Base-by-base conservation (phyloP, 2,113 vertebrate genomes). In the Heliornis fulica region DNA sequence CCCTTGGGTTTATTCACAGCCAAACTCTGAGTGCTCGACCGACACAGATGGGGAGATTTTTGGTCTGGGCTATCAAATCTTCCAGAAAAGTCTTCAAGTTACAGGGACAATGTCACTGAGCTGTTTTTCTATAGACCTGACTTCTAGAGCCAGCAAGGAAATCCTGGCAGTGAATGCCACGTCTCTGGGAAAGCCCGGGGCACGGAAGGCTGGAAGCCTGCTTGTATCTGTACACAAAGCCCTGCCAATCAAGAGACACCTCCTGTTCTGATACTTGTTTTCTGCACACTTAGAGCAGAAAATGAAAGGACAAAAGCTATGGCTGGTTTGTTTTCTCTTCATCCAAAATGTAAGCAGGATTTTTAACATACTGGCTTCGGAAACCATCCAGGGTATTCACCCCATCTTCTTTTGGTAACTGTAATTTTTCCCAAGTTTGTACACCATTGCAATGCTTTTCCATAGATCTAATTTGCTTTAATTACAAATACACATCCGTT, bases 201-300 rank as follows among this genome's bases (percentile, higher is more conserved):
- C 66, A 46, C 25, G 7, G 23, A 7, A 76, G 38, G 32, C 71
- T 78, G 68, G 40, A 83, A 81, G 48, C 51, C 48, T 15, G 8
- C 36, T 59, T 11, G 7, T 19, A 59, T 9, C 54, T 4, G 10
- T 13, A 0, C 2, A n/a, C 32, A 63, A 66, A 80, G 2, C 74
- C 34, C 70, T 87, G 93, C 78, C 95, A 93, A 81, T 41, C 59
- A 41, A 81, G 94, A 83, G 91, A 78, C 83, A 34, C 23, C 0
- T 38, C 50, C 71, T 81, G 38, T 45, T 75, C 5, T 0, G 29
- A 48, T 10, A 43, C 51, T 87, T 74, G 91, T 43, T 75, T 83
- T 88, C 64, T 83, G 56, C 64, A 93, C 61, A 25, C 59, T 63
- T 3, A 6, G 1, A 86, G 46, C 64, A 92, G 26, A 83, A 83